Evolutionary conservation across 2,797 vertebrate species (phyloP), one percentile per base, ranked within the genome.

Genomic region (Atherinosoma microstoma): DNA sequence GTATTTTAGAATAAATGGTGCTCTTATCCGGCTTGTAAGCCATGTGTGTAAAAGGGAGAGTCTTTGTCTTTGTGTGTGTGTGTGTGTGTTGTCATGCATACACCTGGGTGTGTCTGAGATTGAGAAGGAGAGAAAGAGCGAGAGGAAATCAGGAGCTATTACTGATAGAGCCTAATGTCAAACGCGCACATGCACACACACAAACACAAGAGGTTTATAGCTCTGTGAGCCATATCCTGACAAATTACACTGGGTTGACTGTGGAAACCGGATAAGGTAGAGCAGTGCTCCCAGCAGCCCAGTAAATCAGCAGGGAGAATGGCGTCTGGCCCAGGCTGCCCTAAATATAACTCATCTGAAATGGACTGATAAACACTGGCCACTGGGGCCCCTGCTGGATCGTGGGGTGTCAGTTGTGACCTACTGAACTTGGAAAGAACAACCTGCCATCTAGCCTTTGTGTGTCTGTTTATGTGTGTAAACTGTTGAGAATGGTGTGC

Each of bases 331-430:
- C 88, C 83, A 68, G 76, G 81, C 88, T 91, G 89, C 87, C 91
- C 93, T 93, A 93, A 93, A 93, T 93, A 93, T 92, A 93, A 93
- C 92, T 93, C 87, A 88, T 93, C 93, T 93, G 92, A 93, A 93
- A 92, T 91, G 85, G 91, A 89, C 92, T 91, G 92, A 94, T 93
- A 93, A 94, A 93, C 91, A 87, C 78, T 75, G 88, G 89, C 88
- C 87, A 88, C 83, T 75, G 79, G 86, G 91, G 90, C 78, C 89
- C 85, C 85, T 80, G 80, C 82, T 84, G 87, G 86, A 90, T 87
- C 87, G 84, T 60, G 73, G 86, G 83, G 79, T 87, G 86, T 90
- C 81, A 62, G 90, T 87, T 88, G 89, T 92, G 90, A 92, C 92
- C 90, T 85, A 90, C 85, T 94, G 93, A 94, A 93, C 91, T 89